A percentile compares a stretch with the other conserved stretches of the same genome.
These are phyloP conservation scores for Borostomias antarcticus DNA, from an alignment of 2,797 vertebrate species.

Conservation along the genomic window DNA sequence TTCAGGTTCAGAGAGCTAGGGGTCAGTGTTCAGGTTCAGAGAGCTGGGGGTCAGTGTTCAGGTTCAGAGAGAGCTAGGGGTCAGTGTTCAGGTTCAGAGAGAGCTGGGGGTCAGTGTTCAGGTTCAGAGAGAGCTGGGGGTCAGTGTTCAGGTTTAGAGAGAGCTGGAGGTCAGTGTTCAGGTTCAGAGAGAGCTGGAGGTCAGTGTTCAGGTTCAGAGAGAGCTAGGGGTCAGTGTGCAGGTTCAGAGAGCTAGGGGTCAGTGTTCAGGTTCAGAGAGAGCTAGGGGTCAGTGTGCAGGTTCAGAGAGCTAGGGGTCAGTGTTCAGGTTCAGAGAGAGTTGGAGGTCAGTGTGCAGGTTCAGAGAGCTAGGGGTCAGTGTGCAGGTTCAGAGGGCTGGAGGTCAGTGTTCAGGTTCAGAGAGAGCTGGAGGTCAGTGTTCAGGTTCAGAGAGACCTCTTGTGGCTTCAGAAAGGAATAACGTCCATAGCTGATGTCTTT, in stretches of 20 bases:
- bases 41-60: neutral
- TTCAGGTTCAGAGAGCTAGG: neutral
- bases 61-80: neutral
- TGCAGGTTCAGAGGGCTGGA: neutral
- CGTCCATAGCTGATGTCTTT: neutral
- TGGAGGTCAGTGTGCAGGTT: neutral
- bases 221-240: neutral
- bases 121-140: neutral
- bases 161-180: neutral
- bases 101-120: neutral
- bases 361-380: neutral
- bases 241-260: neutral
- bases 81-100: neutral
- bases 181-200: neutral
- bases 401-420: neutral
- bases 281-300: neutral
- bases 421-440: too few relatives aligned
- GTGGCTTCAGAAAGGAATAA: neutral
- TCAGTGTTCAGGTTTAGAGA: neutral
- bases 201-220: neutral
- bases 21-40: neutral
- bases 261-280: neutral
- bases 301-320: neutral
- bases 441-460: constrained; percentile 4
- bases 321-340: neutral